Evolutionary conservation across 2,888 invertebrate genomes (phyloP).

Genomic region (Cephus pulcher): DNA sequence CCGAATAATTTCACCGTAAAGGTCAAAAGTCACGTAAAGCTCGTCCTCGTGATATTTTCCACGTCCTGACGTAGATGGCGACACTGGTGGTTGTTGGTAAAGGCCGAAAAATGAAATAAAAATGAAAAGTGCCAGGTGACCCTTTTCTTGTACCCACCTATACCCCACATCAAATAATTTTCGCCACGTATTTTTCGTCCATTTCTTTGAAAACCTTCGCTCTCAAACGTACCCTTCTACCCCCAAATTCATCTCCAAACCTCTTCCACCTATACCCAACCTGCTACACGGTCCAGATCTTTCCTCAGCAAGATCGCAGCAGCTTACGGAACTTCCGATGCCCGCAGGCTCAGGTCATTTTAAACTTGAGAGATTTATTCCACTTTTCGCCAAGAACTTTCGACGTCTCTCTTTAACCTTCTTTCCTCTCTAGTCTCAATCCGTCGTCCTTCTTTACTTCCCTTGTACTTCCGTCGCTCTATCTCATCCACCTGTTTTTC

Average conservation of each 20-base stretch:
- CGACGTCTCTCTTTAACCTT: neutral
- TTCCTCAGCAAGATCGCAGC: slow-evolving; percentile 1
- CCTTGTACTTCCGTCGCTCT: neutral
- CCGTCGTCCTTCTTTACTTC: neutral
- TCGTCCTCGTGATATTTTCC: neutral
- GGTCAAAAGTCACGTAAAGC: neutral
- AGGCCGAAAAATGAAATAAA: neutral
- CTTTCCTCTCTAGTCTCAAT: neutral
- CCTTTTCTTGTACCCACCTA: slow-evolving; percentile 30
- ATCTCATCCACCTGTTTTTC: neutral
- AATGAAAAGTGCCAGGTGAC: neutral
- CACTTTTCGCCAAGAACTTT: slow-evolving; percentile 16
- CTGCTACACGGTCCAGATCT: neutral
- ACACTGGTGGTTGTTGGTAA: slow-evolving; percentile 5
- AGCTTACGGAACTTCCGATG: slow-evolving; percentile 4
- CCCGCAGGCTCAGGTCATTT: slow-evolving; percentile 17
- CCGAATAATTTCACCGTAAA: neutral
- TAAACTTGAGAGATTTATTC: slow-evolving; percentile 20
- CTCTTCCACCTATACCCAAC: neutral
- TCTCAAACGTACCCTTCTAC: neutral
- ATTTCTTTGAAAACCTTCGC: neutral
- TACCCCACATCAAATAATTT: neutral
- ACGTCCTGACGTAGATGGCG: neutral
- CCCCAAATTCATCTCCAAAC: neutral
- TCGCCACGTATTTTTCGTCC: neutral